Percentiles rank a stretch among this genome's conserved stretches.
phyloP scores from a whole-genome alignment of 2,797 vertebrate species.

The Sarcophilus harrisii region DNA sequence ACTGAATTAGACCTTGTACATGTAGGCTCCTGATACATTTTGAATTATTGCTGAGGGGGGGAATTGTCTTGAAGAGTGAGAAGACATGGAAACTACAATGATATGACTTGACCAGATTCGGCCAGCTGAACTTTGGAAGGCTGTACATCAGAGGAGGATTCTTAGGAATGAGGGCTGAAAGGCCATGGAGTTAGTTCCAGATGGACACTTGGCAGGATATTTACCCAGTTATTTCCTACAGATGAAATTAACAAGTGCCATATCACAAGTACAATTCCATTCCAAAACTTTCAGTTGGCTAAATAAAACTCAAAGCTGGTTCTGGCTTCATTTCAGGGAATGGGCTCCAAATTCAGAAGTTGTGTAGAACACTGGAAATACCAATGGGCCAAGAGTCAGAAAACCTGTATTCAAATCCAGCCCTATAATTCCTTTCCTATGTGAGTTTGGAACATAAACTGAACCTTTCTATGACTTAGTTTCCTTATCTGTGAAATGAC shows the following conservation, averaged over 20 bases:
- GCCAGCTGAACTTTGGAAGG: neutral
- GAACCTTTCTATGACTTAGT: neutral
- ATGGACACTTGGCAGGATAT: constrained; percentile 61
- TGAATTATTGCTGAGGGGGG: neutral
- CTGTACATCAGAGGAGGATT: neutral
- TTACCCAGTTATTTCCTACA: constrained; percentile 57
- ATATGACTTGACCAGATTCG: neutral
- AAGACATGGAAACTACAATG: neutral
- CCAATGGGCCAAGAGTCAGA: neutral
- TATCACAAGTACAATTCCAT: constrained; percentile 36
- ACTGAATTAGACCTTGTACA: neutral
- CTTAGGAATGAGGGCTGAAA: constrained; percentile 27
- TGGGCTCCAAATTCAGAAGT: neutral
- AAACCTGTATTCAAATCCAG: neutral
- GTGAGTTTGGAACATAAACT: neutral
- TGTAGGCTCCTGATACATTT: neutral
- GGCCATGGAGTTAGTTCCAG: constrained; percentile 48
- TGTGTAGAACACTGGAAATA: neutral
- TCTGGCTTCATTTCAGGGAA: constrained; percentile 39
- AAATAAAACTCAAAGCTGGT: neutral
- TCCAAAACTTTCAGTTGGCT: constrained; percentile 50
- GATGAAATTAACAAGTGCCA: constrained; percentile 53
- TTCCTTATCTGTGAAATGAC: neutral
- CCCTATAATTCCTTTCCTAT: neutral
- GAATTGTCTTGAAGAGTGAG: neutral